phyloP scores from a whole-genome alignment of 2,797 vertebrate genomes.

The Ciconia nigra region DNA sequence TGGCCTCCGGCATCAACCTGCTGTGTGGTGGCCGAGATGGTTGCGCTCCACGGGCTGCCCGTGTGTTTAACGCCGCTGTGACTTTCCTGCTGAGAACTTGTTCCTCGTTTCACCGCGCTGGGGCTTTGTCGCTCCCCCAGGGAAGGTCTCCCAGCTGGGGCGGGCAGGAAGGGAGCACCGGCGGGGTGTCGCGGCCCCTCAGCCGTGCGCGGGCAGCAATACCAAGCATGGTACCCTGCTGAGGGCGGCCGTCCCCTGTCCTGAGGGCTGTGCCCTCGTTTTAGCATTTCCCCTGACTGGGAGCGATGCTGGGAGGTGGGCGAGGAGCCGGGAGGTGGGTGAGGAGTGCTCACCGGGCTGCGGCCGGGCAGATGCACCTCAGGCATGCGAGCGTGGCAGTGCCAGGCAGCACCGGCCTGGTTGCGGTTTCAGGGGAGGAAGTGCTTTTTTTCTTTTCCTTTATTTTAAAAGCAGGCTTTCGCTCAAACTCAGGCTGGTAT shows the following conservation, averaged over 20 bases:
- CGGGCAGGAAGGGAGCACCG: fast-evolving
- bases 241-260: fast-evolving
- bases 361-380: background rate
- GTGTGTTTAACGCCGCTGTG: fast-evolving
- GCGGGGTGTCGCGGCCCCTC: fast-evolving
- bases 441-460: background rate
- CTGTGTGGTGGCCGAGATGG: fast-evolving
- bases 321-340: background rate
- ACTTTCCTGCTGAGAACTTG: background rate
- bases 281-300: background rate
- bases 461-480: background rate
- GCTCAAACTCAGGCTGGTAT: background rate
- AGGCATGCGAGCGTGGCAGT: fast-evolving
- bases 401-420: background rate
- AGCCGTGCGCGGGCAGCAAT: fast-evolving
- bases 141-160: fast-evolving
- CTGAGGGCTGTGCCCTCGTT: background rate
- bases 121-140: background rate
- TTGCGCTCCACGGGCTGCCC: fast-evolving
- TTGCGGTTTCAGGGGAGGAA: background rate
- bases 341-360: fast-evolving
- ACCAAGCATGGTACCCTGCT: fast-evolving
- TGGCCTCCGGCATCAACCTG: fast-evolving
- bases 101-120: fast-evolving
- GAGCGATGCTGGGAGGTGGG: background rate